Evolutionary conservation across 2,888 invertebrate species (phyloP), one percentile per base, ranked within the genome.

Genomic region (Stenodera caucasica): DNA sequence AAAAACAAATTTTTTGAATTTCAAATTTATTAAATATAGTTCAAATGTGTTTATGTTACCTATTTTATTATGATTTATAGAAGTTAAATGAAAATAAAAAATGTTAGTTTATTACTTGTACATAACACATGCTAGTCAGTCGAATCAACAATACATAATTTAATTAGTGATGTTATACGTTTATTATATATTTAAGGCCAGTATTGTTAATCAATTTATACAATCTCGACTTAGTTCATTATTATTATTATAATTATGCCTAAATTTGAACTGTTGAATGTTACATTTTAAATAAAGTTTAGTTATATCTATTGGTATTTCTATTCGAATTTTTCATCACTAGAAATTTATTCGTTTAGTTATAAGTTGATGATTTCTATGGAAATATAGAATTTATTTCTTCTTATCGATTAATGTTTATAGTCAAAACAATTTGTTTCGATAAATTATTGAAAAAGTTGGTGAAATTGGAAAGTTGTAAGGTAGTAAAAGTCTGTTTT

Each of bases 171-270:
- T 57, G 53, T 57, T 50, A 52, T 54, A 15, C n/a, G n/a, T n/a
- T n/a, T n/a, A 49, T 55, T 12, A 21, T 18, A 40, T 45, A 61
- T 49, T 53, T 49, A 49, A 57, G 61, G 61, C 61, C 61, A 61
- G 61, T 61, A 61, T 61, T 61, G 57, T 52, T 53, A 37, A 57
- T 57, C 50, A 54, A 55, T 55, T 55, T 53, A 57, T 54, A 57
- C 35, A 55, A 49, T 33, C 14, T 52, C 40, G 26, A 29, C 26
- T 30, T 30, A 54, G 26, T 26, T 26, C 5, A 26, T 26, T 26
- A 26, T 40, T 52, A 40, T 52, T 52, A 55, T 55, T 60, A 55
- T 55, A 49, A 55, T 55, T 60, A 54, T 56, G 60, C 55, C 60
- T 56, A 57, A 60, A 55, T 55, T 32, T 26, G 26, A 26, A 51